Conservation (phyloP, 2,113 vertebrate genomes). For the Heterotilapia buettikoferi region DNA sequence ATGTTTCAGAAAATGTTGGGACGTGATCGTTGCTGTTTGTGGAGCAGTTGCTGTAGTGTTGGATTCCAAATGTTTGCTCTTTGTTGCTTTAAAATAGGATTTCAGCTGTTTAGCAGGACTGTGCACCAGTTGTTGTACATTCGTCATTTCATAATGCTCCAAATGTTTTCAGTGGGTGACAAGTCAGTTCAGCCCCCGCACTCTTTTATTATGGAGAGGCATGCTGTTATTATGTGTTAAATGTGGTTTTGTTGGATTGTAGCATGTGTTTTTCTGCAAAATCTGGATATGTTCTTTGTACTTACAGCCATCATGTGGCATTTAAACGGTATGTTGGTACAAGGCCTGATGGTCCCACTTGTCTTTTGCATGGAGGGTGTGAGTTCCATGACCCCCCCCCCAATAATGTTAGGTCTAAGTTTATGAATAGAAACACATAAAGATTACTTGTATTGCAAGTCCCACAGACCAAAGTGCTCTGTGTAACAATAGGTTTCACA, state of each 20-base stretch:
- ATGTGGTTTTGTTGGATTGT: not conserved
- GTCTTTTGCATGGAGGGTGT: no score
- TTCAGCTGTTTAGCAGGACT: not conserved
- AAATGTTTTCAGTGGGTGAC: not conserved
- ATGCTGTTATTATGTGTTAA: not conserved
- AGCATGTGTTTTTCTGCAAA: not conserved
- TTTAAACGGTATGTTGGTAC: not conserved
- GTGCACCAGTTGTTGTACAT: not conserved
- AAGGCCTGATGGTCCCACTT: not conserved
- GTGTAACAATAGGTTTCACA: not conserved
- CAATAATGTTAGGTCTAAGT: not conserved
- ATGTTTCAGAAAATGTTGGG: not conserved
- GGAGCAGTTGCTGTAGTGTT: not conserved
- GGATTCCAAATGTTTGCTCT: not conserved
- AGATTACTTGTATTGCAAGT: not conserved
- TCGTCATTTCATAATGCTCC: not conserved
- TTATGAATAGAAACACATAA: not conserved
- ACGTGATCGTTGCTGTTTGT: not conserved
- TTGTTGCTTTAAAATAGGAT: not conserved
- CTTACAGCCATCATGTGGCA: not conserved
- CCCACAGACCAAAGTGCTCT: not conserved
- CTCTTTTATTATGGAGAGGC: not conserved
- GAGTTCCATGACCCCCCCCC: no score
- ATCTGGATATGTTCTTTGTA: not conserved
- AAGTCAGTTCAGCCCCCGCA: not conserved